Percentiles rank a stretch among this genome's conserved stretches.
phyloP scores from a whole-genome alignment of 2,888 invertebrate genomes.

The Neocrepidodera transversa region DNA sequence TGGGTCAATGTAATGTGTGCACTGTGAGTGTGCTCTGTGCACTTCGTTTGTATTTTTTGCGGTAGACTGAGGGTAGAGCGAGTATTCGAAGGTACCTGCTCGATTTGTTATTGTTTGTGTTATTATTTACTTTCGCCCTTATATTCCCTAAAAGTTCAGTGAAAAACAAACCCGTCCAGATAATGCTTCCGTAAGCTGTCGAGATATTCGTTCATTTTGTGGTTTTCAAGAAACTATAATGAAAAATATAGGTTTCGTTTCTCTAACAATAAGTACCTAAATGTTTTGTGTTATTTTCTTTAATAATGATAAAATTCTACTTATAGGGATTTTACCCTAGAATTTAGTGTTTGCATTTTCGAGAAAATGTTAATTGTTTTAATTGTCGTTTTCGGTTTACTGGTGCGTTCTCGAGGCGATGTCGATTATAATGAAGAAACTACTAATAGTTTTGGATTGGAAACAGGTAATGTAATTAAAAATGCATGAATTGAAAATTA shows the following conservation, averaged over 20 bases:
- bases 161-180: conserved; percentile 8
- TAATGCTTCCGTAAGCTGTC: conserved; percentile 8
- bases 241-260: neutral
- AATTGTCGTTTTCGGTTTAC: conserved; percentile 6
- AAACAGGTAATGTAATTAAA: conserved; percentile 12
- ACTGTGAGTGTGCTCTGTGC: too few relatives aligned
- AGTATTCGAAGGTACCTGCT: conserved; percentile 19
- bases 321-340: neutral
- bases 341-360: neutral
- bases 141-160: neutral
- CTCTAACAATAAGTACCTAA: neutral
- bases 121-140: conserved; percentile 14
- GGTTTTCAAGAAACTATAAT: neutral
- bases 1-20: conserved; percentile 25
- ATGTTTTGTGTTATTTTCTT: neutral
- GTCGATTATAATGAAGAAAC: conserved; percentile 5
- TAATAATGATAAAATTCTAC: neutral
- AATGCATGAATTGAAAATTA: neutral
- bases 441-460: conserved; percentile 8
- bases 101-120: conserved; percentile 26
- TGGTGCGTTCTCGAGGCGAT: conserved; percentile 3
- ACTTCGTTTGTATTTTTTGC: conserved; percentile 21
- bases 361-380: conserved; percentile 12
- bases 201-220: neutral
- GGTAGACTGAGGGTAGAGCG: conserved; percentile 11